Percentiles rank a stretch among this genome's conserved stretches.
These are phyloP conservation scores for Andrena praecox DNA, from an alignment of 2,888 invertebrate genomes.

Conservation along the genomic window DNA sequence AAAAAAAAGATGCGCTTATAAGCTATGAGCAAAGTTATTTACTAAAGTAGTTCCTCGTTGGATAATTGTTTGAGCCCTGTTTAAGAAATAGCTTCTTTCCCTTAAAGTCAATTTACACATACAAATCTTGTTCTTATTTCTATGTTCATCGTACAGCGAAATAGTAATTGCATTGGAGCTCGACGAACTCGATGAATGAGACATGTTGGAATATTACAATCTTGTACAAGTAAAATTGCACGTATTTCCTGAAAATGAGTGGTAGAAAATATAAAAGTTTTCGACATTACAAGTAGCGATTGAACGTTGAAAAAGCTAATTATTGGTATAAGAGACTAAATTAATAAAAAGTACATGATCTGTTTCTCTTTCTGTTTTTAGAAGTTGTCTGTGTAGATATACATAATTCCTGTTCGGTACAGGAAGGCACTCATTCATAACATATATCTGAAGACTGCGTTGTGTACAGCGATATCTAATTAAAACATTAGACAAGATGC, in stretches of 20 bases:
- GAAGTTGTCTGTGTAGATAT: slow-evolving; percentile 10
- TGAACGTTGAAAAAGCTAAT: slow-evolving; percentile 22
- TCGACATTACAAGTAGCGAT: slow-evolving; percentile 20
- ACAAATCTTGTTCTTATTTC: slow-evolving; percentile 11
- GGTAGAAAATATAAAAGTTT: slow-evolving; percentile 47
- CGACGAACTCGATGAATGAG: not conserved
- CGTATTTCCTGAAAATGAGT: not conserved
- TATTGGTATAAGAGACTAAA: slow-evolving; percentile 24
- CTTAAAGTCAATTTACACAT: slow-evolving; percentile 1
- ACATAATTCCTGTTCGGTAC: slow-evolving; percentile 10
- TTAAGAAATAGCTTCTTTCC: slow-evolving; percentile 1
- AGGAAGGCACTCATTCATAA: slow-evolving; percentile 57
- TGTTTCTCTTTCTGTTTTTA: not conserved
- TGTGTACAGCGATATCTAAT: slow-evolving; percentile 72
- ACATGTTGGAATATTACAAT: not conserved
- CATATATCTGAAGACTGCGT: slow-evolving; percentile 48
- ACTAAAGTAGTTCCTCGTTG: slow-evolving; percentile 12
- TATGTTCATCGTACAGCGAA: slow-evolving; percentile 8
- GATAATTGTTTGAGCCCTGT: slow-evolving; percentile 10
- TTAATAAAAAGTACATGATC: slow-evolving; percentile 9
- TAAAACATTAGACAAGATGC: slow-evolving; percentile 80
- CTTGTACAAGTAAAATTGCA: not conserved
- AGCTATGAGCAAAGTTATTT: slow-evolving; percentile 22
- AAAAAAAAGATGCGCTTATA: slow-evolving; percentile 17
- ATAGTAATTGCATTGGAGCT: not conserved